Evolutionary conservation across 2,797 vertebrate species (phyloP).

Genomic region (Myotis pilosus): DNA sequence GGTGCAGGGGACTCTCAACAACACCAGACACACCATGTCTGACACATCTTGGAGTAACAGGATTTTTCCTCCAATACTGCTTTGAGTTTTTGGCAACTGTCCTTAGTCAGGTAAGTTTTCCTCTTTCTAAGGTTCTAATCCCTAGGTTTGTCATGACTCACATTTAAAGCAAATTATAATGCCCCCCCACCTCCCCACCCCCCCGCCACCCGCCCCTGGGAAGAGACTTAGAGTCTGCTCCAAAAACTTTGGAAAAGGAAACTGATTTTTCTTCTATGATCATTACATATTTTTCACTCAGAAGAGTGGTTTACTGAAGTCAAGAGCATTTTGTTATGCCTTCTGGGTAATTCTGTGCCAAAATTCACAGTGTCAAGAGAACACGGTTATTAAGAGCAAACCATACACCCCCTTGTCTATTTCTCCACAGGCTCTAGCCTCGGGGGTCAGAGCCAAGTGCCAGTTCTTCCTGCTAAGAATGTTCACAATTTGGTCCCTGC

Average conservation of each 20-base stretch:
- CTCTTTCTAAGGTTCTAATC: constrained; percentile 59
- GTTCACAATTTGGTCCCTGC: neutral
- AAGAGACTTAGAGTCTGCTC: constrained; percentile 16
- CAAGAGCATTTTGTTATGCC: constrained; percentile 25
- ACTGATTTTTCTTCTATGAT: neutral
- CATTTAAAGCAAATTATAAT: constrained; percentile 62
- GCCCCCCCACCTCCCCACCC: neutral
- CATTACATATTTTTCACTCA: neutral
- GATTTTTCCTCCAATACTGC: neutral
- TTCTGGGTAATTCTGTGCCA: constrained; percentile 58
- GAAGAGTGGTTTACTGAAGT: neutral
- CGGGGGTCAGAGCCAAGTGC: neutral
- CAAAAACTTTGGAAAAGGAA: constrained; percentile 46
- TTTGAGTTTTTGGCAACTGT: neutral
- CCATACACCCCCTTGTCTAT: neutral
- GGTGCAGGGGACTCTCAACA: neutral
- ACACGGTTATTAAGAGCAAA: constrained; percentile 13
- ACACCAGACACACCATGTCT: neutral
- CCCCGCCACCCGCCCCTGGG: too few species aligned
- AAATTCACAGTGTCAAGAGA: constrained; percentile 45
- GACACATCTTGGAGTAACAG: neutral
- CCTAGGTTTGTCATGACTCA: constrained; percentile 30
- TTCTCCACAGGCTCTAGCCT: constrained; percentile 11
- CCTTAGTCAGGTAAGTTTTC: constrained; percentile 19
- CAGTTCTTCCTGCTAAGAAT: constrained; percentile 51